These are phyloP conservation scores for Ctenoplectra terminalis DNA, from an alignment of 1,140 invertebrate species.

Conservation along the genomic window DNA sequence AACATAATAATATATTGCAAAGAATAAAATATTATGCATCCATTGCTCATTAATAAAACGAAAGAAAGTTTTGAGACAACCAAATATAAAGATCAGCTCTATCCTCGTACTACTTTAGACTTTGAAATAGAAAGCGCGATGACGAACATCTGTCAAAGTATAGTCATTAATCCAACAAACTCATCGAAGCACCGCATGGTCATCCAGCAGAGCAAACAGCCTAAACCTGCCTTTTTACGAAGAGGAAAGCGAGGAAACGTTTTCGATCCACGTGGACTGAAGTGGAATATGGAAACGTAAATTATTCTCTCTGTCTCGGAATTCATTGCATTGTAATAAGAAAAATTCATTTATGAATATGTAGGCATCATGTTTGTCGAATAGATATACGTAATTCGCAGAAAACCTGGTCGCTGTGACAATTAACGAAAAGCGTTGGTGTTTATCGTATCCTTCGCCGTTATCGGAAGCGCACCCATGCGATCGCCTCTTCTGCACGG, in stretches of 20 bases:
- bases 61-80: no score
- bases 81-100: no score
- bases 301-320: not conserved
- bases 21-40: no score
- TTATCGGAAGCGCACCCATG: not conserved
- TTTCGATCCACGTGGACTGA: not conserved
- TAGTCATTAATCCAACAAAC: not conserved
- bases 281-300: no score
- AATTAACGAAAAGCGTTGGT: not conserved
- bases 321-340: not conserved
- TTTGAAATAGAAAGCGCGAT: conserved; percentile 5
- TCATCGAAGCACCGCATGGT: no score
- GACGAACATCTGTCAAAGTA: not conserved
- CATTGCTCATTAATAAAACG: no score
- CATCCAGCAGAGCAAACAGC: not conserved
- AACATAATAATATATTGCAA: no score
- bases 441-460: conserved; percentile 24
- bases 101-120: not conserved
- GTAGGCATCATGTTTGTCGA: not conserved
- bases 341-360: not conserved
- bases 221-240: not conserved
- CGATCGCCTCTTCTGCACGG: not conserved
- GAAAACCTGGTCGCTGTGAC: not conserved
- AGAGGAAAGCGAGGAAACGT: not conserved
- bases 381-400: not conserved